phyloP scores from a whole-genome alignment of 2,113 vertebrate genomes.

The human region DNA sequence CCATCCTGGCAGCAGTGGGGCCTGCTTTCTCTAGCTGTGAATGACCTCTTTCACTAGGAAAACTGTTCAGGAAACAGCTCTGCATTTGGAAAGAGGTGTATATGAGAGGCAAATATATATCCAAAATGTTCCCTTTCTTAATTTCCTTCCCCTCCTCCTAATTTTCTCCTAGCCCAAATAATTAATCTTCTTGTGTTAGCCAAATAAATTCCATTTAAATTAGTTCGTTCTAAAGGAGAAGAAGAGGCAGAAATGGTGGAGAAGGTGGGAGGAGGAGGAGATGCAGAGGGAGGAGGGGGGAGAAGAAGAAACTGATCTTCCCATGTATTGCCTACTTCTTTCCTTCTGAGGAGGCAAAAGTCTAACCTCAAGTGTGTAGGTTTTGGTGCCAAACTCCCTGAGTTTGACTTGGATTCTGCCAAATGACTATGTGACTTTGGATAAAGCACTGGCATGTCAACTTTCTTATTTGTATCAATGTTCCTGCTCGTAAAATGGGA shows the following conservation, averaged over 20 bases:
- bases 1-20: background rate
- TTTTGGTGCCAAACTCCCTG: background rate
- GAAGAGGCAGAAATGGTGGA: background rate
- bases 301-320: background rate
- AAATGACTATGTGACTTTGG: background rate
- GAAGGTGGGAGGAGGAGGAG: background rate
- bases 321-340: background rate
- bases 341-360: background rate
- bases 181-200: conserved; percentile 35
- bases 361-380: background rate
- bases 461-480: background rate
- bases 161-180: conserved; percentile 39
- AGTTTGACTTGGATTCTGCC: background rate
- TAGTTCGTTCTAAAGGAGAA: background rate
- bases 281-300: background rate
- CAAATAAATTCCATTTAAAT: conserved; percentile 24
- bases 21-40: conserved; percentile 42
- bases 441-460: background rate
- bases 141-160: conserved; percentile 58
- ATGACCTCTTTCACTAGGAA: conserved; percentile 72
- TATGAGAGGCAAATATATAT: conserved; percentile 20
- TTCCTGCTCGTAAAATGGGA: background rate
- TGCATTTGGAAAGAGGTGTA: conserved; percentile 39
- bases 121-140: conserved; percentile 61
- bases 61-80: conserved; percentile 62